These are phyloP conservation scores for Oryzaephilus surinamensis DNA, from an alignment of 1,140 invertebrate species.

Conservation along the genomic window DNA sequence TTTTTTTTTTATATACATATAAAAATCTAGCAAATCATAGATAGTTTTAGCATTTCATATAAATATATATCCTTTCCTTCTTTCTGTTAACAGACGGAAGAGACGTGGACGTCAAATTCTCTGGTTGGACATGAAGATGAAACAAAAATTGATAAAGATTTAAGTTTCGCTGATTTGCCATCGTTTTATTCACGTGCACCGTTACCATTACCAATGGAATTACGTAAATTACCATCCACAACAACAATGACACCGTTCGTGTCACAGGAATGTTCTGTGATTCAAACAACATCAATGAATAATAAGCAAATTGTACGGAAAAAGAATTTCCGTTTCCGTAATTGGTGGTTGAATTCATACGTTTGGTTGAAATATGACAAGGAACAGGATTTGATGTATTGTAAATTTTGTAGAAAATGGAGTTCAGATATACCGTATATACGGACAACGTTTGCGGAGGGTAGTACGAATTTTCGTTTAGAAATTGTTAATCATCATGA, in stretches of 20 bases:
- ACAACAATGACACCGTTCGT: neutral
- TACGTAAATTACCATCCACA: neutral
- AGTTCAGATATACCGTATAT: constrained; percentile 55
- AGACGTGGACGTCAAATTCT: constrained; percentile 11
- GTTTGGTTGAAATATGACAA: constrained; percentile 60
- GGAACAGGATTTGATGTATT: constrained; percentile 56
- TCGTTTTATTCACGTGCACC: neutral
- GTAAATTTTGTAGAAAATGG: constrained; percentile 61
- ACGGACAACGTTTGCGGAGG: constrained; percentile 60
- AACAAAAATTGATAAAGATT: no score
- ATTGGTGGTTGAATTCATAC: constrained; percentile 53
- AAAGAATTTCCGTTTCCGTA: constrained; percentile 51
- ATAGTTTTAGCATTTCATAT: constrained; percentile 26
- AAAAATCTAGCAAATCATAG: no score
- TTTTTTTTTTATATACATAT: neutral
- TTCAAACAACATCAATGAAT: constrained; percentile 26
- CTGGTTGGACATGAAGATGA: no score
- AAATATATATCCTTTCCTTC: constrained; percentile 55
- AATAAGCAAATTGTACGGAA: constrained; percentile 28
- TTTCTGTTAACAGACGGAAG: constrained; percentile 54
- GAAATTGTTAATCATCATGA: constrained; percentile 69
- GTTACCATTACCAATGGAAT: constrained; percentile 3
- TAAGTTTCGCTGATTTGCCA: no score
- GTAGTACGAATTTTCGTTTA: constrained; percentile 61
- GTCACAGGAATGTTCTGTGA: constrained; percentile 39